These are phyloP conservation scores for Heptascelio sp. DNA, from an alignment of 2,888 invertebrate species.

Conservation along the genomic window DNA sequence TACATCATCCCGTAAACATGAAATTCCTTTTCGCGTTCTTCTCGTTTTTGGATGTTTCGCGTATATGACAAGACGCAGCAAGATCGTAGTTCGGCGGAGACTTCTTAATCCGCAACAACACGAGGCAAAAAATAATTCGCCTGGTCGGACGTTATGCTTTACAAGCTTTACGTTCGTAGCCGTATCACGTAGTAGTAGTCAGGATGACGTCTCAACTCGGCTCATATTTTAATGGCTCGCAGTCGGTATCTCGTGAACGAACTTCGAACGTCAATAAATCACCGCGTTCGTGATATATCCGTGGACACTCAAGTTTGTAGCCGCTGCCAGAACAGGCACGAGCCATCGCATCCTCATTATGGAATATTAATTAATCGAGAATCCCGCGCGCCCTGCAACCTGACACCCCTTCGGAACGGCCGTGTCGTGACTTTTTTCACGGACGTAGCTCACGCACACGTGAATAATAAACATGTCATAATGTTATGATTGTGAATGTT, in stretches of 20 bases:
- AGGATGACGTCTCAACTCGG: constrained; percentile 34
- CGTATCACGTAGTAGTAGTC: constrained; percentile 31
- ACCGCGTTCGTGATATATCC: constrained; percentile 68
- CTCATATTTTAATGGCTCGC: constrained; percentile 69
- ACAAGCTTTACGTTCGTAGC: constrained; percentile 72
- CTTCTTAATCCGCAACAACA: constrained; percentile 60
- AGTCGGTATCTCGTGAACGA: constrained; percentile 61
- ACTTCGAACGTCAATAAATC: constrained; percentile 65
- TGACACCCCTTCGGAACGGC: constrained; percentile 47
- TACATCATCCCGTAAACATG: constrained; percentile 26
- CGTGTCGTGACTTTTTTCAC: constrained; percentile 51
- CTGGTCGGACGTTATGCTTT: constrained; percentile 68
- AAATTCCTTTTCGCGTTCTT: constrained; percentile 19
- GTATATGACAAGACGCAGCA: constrained; percentile 26
- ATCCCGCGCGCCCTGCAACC: constrained; percentile 60
- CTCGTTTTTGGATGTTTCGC: constrained; percentile 27
- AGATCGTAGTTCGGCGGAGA: constrained; percentile 18
- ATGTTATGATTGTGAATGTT: constrained; percentile 60
- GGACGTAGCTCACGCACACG: constrained; percentile 32
- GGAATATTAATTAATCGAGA: constrained; percentile 82
- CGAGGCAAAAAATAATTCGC: constrained; percentile 57
- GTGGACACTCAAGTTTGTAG: constrained; percentile 50
- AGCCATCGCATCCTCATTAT: constrained; percentile 80
- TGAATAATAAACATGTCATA: constrained; percentile 64
- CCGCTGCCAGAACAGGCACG: constrained; percentile 62